These are phyloP conservation scores for Narcine bancroftii DNA, from an alignment of 2,113 vertebrate genomes.

Conservation along the genomic window DNA sequence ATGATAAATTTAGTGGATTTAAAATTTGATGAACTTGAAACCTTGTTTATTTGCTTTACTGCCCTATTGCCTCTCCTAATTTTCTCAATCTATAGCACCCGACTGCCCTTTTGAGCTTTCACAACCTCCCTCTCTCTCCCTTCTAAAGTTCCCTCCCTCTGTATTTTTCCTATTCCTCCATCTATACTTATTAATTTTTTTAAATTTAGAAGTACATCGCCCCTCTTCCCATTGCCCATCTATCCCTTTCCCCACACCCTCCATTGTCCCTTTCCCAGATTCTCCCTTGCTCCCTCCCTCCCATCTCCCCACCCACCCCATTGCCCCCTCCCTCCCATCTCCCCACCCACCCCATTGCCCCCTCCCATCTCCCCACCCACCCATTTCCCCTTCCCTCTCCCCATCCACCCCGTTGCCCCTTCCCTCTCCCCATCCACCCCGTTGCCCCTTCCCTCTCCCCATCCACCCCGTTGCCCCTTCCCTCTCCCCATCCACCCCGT, in stretches of 20 bases:
- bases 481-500: neutral
- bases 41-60: neutral
- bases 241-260: neutral
- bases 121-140: neutral
- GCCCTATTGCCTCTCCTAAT: too few relatives aligned
- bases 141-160: neutral
- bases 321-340: rapidly evolving
- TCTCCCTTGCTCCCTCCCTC: neutral
- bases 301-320: neutral
- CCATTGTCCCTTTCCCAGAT: neutral
- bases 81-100: neutral
- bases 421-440: too few relatives aligned
- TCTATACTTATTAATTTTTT: too few relatives aligned
- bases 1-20: neutral
- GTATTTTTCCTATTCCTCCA: too few relatives aligned
- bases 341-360: neutral
- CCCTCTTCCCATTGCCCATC: neutral
- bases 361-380: neutral
- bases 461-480: too few relatives aligned
- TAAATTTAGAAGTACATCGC: too few relatives aligned
- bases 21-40: neutral
- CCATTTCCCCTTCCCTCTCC: rapidly evolving
- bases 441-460: neutral
- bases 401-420: neutral
- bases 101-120: too few relatives aligned